A percentile compares a stretch with the other conserved stretches of the same genome.
Evolutionary conservation across 2,888 invertebrate genomes (phyloP).

Genomic region (Carpatolechia fugitivella): DNA sequence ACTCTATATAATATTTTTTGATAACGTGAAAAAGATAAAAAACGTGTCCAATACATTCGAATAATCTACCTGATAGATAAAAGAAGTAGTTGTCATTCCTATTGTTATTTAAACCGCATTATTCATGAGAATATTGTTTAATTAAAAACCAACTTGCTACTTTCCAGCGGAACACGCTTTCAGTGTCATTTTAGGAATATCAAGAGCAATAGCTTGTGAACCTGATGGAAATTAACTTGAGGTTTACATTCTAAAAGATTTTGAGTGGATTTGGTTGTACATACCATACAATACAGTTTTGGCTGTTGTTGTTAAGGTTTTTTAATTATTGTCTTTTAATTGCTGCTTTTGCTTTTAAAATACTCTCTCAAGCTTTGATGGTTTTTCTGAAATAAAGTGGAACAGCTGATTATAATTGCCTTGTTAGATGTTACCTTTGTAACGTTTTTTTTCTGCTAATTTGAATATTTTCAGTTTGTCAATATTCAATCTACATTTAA

Average conservation of each 20-base stretch:
- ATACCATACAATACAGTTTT: neutral
- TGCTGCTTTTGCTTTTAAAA: neutral
- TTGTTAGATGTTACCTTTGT: no score
- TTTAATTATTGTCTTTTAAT: neutral
- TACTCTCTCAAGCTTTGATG: no score
- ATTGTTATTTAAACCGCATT: no score
- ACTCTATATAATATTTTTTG: no score
- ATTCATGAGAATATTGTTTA: no score
- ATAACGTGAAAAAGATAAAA: no score
- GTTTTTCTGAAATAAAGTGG: no score
- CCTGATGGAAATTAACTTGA: neutral
- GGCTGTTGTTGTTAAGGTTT: neutral
- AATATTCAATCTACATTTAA: conserved; percentile 82
- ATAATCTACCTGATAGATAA: no score
- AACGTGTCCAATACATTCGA: no score
- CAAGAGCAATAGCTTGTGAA: neutral
- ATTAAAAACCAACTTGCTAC: no score
- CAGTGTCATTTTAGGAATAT: neutral
- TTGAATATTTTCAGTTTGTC: conserved; percentile 44
- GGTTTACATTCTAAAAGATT: neutral
- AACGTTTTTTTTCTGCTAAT: neutral
- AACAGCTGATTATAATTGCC: no score
- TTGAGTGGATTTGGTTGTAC: neutral
- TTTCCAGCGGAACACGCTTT: neutral
- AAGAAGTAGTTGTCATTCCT: no score